phyloP scores from a whole-genome alignment of 2,888 invertebrate genomes.

The Tipula helvola region DNA sequence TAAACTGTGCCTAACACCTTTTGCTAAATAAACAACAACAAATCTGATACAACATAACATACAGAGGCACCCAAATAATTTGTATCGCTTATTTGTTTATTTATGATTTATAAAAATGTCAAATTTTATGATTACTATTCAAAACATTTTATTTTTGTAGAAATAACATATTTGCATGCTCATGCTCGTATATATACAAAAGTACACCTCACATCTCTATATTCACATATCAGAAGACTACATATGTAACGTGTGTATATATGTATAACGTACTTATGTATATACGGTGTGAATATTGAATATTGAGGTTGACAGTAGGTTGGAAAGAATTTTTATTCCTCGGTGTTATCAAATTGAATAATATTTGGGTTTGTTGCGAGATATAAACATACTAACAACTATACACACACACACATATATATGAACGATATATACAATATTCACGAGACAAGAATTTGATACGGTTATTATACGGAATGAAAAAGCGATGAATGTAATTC shows the following conservation, averaged over 20 bases:
- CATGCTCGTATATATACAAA: too few relatives aligned
- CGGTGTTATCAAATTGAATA: not conserved
- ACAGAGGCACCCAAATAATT: not conserved
- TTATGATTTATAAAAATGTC: not conserved
- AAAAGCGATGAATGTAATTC: not conserved
- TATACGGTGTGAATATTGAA: not conserved
- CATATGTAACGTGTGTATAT: not conserved
- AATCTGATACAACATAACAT: not conserved
- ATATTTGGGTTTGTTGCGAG: not conserved
- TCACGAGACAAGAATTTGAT: not conserved
- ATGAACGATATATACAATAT: not conserved
- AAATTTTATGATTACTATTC: not conserved
- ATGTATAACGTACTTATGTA: not conserved
- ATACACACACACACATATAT: not conserved
- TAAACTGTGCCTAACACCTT: not conserved
- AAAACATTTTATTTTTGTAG: too few relatives aligned
- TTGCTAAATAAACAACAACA: not conserved
- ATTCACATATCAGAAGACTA: too few relatives aligned
- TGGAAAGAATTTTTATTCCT: not conserved
- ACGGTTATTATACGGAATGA: not conserved
- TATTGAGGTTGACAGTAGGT: not conserved
- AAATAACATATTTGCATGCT: too few relatives aligned
- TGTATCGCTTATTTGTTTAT: not conserved
- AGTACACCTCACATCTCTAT: too few relatives aligned
- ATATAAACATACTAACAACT: not conserved